Conservation (phyloP, 23 tunicate species). For the Styela plicata region DNA sequence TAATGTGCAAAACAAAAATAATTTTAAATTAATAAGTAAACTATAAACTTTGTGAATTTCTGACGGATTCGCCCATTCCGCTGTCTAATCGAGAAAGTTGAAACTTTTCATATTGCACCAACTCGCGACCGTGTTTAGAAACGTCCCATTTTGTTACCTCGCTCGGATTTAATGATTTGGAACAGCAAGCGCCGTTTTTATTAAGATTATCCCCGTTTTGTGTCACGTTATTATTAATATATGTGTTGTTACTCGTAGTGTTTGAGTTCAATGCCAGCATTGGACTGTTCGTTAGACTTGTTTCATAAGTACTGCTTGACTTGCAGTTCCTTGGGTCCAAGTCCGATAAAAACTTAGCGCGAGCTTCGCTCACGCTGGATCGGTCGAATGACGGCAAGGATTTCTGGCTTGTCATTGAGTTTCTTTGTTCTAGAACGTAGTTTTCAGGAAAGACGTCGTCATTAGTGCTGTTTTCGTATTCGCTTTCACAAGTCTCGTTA, state of each 20-base stretch:
- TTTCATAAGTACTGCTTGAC: background rate
- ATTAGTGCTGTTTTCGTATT: background rate
- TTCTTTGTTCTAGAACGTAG: background rate
- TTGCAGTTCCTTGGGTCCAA: background rate
- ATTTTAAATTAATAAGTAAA: too few relatives aligned
- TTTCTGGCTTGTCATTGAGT: background rate
- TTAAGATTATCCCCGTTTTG: background rate
- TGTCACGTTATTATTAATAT: background rate
- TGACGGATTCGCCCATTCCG: background rate
- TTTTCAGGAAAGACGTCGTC: background rate
- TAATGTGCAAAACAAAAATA: too few relatives aligned
- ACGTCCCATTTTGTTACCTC: background rate
- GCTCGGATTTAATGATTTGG: background rate
- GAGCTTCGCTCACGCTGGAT: background rate
- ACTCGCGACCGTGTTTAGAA: background rate
- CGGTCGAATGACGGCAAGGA: background rate
- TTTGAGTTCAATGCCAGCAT: background rate
- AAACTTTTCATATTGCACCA: background rate
- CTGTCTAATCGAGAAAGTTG: slow-evolving; percentile 9
- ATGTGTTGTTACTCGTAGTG: background rate
- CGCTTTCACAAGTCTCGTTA: background rate
- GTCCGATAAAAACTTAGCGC: background rate
- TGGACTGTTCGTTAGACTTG: background rate
- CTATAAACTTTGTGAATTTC: slow-evolving; percentile 5
- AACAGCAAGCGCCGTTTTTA: background rate